Evolutionary conservation across 1,140 invertebrate species (phyloP), one percentile per base, ranked within the genome.

Genomic region (Diorhabda elongata): DNA sequence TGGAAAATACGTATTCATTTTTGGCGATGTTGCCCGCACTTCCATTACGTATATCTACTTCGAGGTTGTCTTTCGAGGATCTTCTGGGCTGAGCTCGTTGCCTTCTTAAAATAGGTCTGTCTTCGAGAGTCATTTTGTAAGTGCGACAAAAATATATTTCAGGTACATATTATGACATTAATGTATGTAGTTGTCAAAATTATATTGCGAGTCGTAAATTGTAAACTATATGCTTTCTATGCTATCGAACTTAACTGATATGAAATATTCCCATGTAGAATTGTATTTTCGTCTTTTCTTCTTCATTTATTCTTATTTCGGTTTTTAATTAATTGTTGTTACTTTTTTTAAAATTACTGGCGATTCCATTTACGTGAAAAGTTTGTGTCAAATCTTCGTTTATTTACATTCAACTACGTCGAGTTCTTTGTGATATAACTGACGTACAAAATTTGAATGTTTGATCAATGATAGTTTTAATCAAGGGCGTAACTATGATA

Each of bases 1-100:
- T 77, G 26, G 77, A 72, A 66, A 74, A 77, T 2, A 71, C 76
- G 52, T 77, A 77, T 59, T 73, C 71, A 5, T 47, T 70, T 41
- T 72, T 71, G 8, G 65, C 43, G 6, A 67, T 3, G 3, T 67
- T 67, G 0, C 11, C 44, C 3, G 58, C 11, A 42, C 44, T 60
- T 47, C 41, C 56, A 3, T 43, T 42, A 5, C 45, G 41, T 11
- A 41, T 11, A 42, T 67, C 58, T 9, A 59, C 58, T 11, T 67
- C 65, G 44, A 65, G 52, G 26, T 43, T 58, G 4, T 57, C 64
- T 65, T 57, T 58, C 3, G 64, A 65, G 11, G 41, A 43, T 5
- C n/a, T 41, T 44, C 58, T 66, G 47, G 6, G 6, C 9, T 52
- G 47, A n/a, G n/a, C 47, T n/a, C 47, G 6, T 11, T 60, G 65